These are phyloP conservation scores for Kryptolebias marmoratus DNA, from an alignment of 2,113 vertebrate genomes.

Conservation along the genomic window DNA sequence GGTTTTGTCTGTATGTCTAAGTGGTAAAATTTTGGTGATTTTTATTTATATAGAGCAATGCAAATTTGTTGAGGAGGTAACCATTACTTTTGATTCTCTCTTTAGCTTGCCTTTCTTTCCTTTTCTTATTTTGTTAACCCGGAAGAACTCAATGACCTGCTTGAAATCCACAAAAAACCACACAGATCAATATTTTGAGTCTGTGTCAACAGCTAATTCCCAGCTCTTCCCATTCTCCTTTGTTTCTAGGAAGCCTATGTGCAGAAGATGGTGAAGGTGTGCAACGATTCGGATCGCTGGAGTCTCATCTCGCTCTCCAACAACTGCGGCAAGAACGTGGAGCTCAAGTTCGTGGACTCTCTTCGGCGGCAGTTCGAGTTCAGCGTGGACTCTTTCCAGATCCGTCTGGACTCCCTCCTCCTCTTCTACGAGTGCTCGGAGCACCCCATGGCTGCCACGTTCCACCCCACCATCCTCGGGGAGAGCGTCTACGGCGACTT, in stretches of 20 bases:
- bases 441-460: slow-evolving; percentile 94
- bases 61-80: too few relatives aligned
- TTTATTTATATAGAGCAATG: too few relatives aligned
- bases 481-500: slow-evolving; percentile 98
- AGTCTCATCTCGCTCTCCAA: slow-evolving; percentile 98
- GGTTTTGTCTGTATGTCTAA: too few relatives aligned
- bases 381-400: slow-evolving; percentile 99
- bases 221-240: not conserved
- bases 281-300: slow-evolving; percentile 97
- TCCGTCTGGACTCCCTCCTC: slow-evolving; percentile 96
- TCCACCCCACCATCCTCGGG: slow-evolving; percentile 95
- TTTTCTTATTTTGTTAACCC: too few relatives aligned
- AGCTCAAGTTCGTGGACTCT: slow-evolving; percentile 98
- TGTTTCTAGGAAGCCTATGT: slow-evolving; percentile 92
- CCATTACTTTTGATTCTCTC: too few relatives aligned
- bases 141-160: not conserved
- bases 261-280: slow-evolving; percentile 99
- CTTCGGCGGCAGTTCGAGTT: slow-evolving; percentile 98
- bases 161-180: not conserved
- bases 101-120: too few relatives aligned
- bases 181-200: not conserved
- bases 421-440: slow-evolving; percentile 98
- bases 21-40: too few relatives aligned
- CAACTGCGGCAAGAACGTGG: slow-evolving; percentile 98
- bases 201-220: not conserved